A percentile compares a stretch with the other conserved stretches of the same genome.
These are phyloP conservation scores for Amblyopsis hoosieri DNA, from an alignment of 2,797 vertebrate species.

Conservation along the genomic window DNA sequence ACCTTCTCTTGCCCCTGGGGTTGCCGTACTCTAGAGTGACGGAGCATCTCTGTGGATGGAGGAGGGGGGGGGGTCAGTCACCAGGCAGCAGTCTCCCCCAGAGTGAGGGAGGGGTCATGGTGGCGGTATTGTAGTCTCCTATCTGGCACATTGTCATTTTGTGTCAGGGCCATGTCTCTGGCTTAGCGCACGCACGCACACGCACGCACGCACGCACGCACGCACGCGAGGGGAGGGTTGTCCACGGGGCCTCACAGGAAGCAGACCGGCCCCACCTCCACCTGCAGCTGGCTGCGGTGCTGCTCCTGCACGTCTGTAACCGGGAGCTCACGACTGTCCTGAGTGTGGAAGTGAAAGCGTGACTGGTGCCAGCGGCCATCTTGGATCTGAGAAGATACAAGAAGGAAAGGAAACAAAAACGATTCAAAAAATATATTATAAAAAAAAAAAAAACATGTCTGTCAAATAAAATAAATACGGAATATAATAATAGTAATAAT, in stretches of 20 bases:
- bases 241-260: constrained; percentile 78
- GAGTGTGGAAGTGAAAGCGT: constrained; percentile 89
- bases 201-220: no score
- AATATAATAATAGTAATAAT: no score
- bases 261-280: constrained; percentile 91
- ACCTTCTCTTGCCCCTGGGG: constrained; percentile 39
- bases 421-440: no score
- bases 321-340: constrained; percentile 90
- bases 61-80: no score
- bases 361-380: constrained; percentile 94
- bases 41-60: constrained; percentile 65
- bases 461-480: no score
- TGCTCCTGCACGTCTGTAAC: constrained; percentile 82
- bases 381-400: constrained; percentile 81
- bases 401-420: neutral
- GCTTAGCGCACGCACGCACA: no score
- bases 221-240: neutral
- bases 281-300: constrained; percentile 73
- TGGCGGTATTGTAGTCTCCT: no score
- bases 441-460: no score
- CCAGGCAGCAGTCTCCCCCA: no score
- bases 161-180: no score
- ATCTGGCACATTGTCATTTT: no score
- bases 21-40: constrained; percentile 33
- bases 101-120: no score